Conservation (phyloP, 2,113 vertebrate species). For the Anarrhichthys ocellatus region DNA sequence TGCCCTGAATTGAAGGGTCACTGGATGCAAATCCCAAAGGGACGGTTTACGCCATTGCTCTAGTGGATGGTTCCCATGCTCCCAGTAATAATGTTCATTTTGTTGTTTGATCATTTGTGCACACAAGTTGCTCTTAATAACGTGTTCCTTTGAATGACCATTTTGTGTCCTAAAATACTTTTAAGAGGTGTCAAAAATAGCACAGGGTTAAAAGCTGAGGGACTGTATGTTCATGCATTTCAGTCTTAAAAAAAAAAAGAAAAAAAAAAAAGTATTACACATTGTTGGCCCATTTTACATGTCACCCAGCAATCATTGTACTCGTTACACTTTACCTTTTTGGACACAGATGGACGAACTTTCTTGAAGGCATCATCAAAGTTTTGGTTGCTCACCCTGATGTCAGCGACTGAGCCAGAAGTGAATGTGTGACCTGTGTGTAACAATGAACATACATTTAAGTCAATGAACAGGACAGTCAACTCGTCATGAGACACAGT, state of each 20-base stretch:
- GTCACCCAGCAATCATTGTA: not conserved
- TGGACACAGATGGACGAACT: constrained; percentile 90
- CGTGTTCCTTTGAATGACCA: too few species aligned
- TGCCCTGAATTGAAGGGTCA: too few species aligned
- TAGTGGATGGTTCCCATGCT: too few species aligned
- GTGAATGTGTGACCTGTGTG: constrained; percentile 52
- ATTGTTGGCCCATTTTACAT: not conserved
- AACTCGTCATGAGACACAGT: not conserved
- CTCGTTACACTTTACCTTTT: constrained; percentile 83
- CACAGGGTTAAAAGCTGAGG: not conserved
- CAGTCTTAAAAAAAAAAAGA: not conserved
- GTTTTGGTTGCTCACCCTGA: constrained; percentile 86
- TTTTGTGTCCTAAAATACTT: too few species aligned
- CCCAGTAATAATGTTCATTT: too few species aligned
- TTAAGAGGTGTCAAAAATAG: too few species aligned
- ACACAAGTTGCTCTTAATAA: not conserved
- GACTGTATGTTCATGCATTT: not conserved
- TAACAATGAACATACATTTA: not conserved
- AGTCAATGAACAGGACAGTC: not conserved
- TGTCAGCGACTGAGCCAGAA: constrained; percentile 67
- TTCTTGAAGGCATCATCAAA: constrained; percentile 94
- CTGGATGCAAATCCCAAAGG: too few species aligned
- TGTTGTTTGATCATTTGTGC: too few species aligned
- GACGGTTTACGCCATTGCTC: too few species aligned
- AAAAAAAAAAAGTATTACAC: too few species aligned